Conservation (phyloP, 2,888 invertebrate species). For the Euzetes globulus region DNA sequence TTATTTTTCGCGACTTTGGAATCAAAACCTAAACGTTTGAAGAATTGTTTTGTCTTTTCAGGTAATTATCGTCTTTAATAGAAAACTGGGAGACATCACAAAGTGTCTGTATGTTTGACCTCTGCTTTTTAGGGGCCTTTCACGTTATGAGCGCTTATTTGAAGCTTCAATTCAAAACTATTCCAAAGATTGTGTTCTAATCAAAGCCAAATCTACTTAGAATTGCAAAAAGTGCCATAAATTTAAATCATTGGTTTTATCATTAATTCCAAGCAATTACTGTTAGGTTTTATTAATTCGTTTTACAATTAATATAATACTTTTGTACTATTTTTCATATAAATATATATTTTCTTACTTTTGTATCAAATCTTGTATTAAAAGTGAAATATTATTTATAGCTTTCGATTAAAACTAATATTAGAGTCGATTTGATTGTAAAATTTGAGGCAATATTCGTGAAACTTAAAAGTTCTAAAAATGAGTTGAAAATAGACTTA, state of each 20-base stretch:
- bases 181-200: not conserved
- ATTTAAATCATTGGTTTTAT: not conserved
- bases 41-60: not conserved
- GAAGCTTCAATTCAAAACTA: not conserved
- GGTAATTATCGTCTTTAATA: not conserved
- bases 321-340: not conserved
- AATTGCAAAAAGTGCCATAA: not conserved
- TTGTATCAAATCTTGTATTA: not conserved
- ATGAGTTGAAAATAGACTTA: no score
- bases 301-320: not conserved
- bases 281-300: not conserved
- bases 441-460: no score
- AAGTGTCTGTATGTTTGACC: not conserved
- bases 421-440: no score
- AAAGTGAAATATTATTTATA: not conserved
- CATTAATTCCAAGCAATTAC: not conserved
- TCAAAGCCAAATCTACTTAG: not conserved
- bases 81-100: not conserved
- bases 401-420: no score
- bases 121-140: not conserved
- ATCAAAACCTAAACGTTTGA: constrained; percentile 3
- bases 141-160: not conserved
- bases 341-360: not conserved
- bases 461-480: no score
- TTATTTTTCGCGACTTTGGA: not conserved